Percentiles rank a stretch among this genome's conserved stretches.
These are phyloP conservation scores for Ia io DNA, from an alignment of 2,113 vertebrate genomes.

Conservation along the genomic window DNA sequence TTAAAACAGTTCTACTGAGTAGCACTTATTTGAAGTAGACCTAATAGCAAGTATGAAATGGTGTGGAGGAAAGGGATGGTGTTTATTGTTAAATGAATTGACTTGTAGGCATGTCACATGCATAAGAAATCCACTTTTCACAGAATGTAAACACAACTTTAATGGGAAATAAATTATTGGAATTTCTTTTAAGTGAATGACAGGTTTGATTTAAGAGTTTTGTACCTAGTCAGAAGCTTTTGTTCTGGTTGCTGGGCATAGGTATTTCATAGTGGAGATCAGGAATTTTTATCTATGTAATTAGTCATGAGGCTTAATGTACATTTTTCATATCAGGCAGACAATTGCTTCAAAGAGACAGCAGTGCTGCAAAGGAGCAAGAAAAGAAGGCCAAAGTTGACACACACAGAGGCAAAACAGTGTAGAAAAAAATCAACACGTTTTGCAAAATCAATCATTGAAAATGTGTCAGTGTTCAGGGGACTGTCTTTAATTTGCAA, in stretches of 20 bases:
- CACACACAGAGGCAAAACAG: constrained; percentile 71
- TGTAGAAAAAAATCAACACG: constrained; percentile 73
- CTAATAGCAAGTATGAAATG: neutral
- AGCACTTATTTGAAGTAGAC: constrained; percentile 32
- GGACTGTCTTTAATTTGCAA: constrained; percentile 75
- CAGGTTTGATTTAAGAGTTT: constrained; percentile 51
- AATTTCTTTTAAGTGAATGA: constrained; percentile 37
- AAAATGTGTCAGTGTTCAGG: constrained; percentile 76
- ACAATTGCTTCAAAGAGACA: constrained; percentile 71
- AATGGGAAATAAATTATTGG: constrained; percentile 50
- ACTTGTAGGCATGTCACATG: neutral
- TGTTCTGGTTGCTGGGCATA: constrained; percentile 40
- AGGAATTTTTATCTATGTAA: constrained; percentile 59
- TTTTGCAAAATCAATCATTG: constrained; percentile 73
- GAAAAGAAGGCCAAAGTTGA: constrained; percentile 76
- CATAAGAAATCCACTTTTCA: constrained; percentile 39
- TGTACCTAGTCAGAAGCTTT: constrained; percentile 47
- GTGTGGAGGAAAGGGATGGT: neutral
- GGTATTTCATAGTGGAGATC: constrained; percentile 35
- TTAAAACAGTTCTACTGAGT: constrained; percentile 3
- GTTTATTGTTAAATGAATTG: constrained; percentile 27
- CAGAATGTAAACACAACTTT: constrained; percentile 23
- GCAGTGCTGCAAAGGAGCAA: constrained; percentile 65
- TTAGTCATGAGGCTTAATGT: constrained; percentile 62
- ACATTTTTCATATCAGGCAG: constrained; percentile 48